Base-by-base conservation (phyloP, 2,888 invertebrate genomes). In the Cheilosia pagana region DNA sequence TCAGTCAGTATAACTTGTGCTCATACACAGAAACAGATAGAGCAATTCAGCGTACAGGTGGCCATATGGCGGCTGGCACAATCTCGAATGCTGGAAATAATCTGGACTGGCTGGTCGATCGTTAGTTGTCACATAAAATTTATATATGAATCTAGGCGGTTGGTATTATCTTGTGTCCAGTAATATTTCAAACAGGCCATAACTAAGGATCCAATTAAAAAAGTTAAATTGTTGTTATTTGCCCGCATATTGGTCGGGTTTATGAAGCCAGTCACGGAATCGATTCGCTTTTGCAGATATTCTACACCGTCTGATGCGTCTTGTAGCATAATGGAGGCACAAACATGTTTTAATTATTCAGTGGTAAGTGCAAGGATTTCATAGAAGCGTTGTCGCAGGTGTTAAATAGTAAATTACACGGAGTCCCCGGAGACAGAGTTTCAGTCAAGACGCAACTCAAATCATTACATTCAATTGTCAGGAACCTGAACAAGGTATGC, bases 141-240 rank as follows among this genome's bases (percentile, higher is more conserved):
- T 79, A 72, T 67, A 72, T 67, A 79, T 74, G 67, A 67, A 67
- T 79, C 53, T 53, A 28, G 16, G 59, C 39, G 41, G 65, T 45
- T 59, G 67, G 39, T 48, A 67, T 67, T 67, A 65, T 50, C 65
- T 41, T 67, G 75, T 67, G 35, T 21, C n/a, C 10, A 60, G 79
- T 60, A 67, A 79, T 72, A 74, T 67, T 74, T 72, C 72, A 72
- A 65, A 59, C 65, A 43, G 70, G 70, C 77, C 23, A 72, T 72
- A 79, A 65, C 63, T 65, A 59, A 74, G 71, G 72, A 72, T 72
- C 72, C 79, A 72, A 79, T 67, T 72, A 72, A 79, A 71, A 57
- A 41, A 77, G 45, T 21, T 16, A 60, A 77, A 57, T 75, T 65
- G 67, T 35, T 53, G 31, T 62, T 72, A 35, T 50, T 71, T 50